phyloP scores from a whole-genome alignment of 2,113 vertebrate species.

The Calypte anna region DNA sequence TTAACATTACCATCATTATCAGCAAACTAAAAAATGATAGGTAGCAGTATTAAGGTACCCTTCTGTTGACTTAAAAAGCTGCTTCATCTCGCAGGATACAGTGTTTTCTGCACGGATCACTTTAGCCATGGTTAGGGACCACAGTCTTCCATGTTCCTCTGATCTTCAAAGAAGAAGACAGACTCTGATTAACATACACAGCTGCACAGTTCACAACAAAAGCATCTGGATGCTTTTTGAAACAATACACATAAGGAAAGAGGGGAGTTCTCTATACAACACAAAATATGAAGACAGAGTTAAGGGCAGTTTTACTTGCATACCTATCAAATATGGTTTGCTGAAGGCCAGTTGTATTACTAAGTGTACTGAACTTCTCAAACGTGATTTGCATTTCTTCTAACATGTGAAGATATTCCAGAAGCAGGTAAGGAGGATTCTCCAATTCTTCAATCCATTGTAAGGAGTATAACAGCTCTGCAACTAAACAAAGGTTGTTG shows the following conservation, averaged over 20 bases:
- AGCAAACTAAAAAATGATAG: neutral
- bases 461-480: constrained; percentile 89
- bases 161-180: constrained; percentile 79
- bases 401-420: constrained; percentile 81
- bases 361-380: constrained; percentile 68
- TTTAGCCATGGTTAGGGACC: constrained; percentile 88
- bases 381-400: constrained; percentile 79
- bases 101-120: constrained; percentile 72
- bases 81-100: constrained; percentile 69
- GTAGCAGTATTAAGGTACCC: constrained; percentile 74
- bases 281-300: neutral
- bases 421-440: constrained; percentile 71
- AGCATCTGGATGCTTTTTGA: neutral
- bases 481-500: constrained; percentile 70
- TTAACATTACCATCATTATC: neutral
- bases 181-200: neutral
- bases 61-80: constrained; percentile 81
- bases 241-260: neutral
- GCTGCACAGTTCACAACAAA: neutral
- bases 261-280: neutral
- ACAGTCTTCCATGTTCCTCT: constrained; percentile 84
- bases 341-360: constrained; percentile 71
- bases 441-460: constrained; percentile 94
- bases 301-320: neutral
- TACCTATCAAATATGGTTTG: constrained; percentile 87